A percentile compares a stretch with the other conserved stretches of the same genome.
Conservation (phyloP, 2,113 vertebrate genomes). For the Microcebus ravelobensis region DNA sequence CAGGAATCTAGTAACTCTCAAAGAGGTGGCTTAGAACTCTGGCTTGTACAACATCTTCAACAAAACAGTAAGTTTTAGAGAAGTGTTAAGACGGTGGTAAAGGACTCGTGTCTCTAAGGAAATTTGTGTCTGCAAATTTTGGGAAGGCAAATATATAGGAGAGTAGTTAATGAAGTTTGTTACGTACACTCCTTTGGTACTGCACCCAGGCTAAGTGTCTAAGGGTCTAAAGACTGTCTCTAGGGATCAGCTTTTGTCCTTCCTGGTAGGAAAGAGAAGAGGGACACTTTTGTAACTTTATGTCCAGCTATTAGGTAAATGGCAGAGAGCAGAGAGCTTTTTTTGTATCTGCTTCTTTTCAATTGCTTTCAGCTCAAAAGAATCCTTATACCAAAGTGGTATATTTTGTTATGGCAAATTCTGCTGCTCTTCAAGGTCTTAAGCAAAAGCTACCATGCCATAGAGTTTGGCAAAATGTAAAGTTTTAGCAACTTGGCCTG, state of each 20-base stretch:
- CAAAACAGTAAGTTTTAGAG: background rate
- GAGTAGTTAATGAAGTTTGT: background rate
- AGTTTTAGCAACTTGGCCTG: background rate
- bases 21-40: background rate
- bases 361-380: background rate
- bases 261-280: background rate
- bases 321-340: background rate
- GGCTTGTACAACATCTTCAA: background rate
- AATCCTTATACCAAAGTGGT: background rate
- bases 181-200: background rate
- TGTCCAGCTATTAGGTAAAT: background rate
- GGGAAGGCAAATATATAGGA: background rate
- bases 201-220: background rate
- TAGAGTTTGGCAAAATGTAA: background rate
- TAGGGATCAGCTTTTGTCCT: background rate
- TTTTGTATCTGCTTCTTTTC: background rate
- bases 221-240: background rate
- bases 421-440: background rate
- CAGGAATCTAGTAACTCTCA: background rate
- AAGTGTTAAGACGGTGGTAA: background rate
- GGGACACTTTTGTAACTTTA: background rate
- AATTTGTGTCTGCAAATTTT: background rate
- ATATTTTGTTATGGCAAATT: background rate
- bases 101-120: background rate
- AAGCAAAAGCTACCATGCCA: background rate